phyloP scores from a whole-genome alignment of 2,113 vertebrate species.

The Carassius auratus region DNA sequence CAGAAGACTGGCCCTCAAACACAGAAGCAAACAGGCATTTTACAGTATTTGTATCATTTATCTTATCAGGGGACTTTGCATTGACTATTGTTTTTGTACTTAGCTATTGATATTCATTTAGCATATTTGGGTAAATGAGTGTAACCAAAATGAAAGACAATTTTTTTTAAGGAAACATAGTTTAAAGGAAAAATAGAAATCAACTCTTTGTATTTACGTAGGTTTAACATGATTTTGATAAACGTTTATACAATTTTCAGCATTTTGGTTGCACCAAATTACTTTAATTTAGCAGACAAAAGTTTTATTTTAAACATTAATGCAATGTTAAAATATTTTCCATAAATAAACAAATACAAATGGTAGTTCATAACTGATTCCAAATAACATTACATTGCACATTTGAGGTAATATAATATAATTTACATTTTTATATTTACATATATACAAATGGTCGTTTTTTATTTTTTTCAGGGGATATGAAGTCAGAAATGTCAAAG shows the following conservation, averaged over 20 bases:
- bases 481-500: no score
- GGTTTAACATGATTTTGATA: not conserved
- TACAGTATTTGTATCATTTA: not conserved
- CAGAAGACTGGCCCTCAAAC: not conserved
- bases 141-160: not conserved
- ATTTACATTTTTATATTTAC: no score
- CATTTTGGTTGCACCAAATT: not conserved
- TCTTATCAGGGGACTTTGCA: not conserved
- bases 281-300: not conserved
- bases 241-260: not conserved
- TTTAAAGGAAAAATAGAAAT: not conserved
- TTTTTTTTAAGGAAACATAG: no score
- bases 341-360: not conserved
- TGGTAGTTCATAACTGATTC: no score
- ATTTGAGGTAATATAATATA: no score
- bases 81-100: not conserved
- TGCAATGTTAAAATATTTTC: no score
- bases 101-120: not conserved
- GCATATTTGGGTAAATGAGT: not conserved
- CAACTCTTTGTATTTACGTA: not conserved
- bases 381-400: no score
- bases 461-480: no score
- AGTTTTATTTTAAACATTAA: not conserved
- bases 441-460: no score
- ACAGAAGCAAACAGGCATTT: not conserved